Evolutionary conservation across 64 coral and sea anemone genomes (phyloP).

Genomic region (Catalaphyllia jardinei): DNA sequence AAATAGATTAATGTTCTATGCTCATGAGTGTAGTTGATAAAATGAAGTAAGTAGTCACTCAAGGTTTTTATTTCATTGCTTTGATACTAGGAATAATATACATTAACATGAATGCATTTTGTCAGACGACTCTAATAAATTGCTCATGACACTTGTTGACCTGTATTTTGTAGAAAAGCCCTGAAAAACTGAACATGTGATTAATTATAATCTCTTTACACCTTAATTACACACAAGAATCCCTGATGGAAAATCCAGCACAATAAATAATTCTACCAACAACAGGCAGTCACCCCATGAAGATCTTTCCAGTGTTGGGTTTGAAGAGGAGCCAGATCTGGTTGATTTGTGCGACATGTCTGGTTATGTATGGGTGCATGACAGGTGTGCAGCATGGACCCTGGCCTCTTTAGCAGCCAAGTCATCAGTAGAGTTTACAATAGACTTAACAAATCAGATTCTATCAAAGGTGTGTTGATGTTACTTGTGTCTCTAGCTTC

Average conservation of each 20-base stretch:
- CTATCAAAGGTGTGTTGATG: constrained; percentile 69
- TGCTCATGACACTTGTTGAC: too few relatives aligned
- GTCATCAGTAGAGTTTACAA: constrained; percentile 52
- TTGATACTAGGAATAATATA: too few relatives aligned
- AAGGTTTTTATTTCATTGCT: too few relatives aligned
- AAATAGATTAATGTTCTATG: too few relatives aligned
- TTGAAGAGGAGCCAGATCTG: constrained; percentile 60
- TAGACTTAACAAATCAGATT: constrained; percentile 86
- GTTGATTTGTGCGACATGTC: constrained; percentile 65
- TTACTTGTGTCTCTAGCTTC: background rate
- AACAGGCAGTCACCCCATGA: constrained; percentile 23
- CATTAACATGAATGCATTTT: too few relatives aligned
- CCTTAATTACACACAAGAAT: background rate
- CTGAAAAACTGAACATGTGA: too few relatives aligned
- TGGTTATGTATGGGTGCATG: constrained; percentile 92
- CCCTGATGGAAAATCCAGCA: background rate
- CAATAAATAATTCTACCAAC: background rate
- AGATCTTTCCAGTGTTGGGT: constrained; percentile 70
- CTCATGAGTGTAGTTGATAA: too few relatives aligned
- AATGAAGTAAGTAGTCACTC: too few relatives aligned
- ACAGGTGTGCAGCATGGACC: constrained; percentile 96
- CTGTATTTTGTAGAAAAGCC: too few relatives aligned
- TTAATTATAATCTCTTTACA: too few relatives aligned
- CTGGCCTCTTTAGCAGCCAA: constrained; percentile 75
- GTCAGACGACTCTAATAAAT: too few relatives aligned